Base-by-base conservation (phyloP, 2,888 invertebrate species). In the Unio pictorum region DNA sequence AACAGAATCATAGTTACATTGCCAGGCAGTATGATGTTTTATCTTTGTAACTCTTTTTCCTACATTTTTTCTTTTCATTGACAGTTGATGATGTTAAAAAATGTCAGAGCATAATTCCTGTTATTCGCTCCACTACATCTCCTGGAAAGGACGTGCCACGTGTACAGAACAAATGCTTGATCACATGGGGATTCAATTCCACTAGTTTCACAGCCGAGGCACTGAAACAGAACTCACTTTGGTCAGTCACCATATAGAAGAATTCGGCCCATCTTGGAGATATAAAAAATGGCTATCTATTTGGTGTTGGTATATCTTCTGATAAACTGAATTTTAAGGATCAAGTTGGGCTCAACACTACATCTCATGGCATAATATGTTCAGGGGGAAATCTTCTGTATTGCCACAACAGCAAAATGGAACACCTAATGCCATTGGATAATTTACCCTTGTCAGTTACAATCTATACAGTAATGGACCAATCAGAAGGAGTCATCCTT, bases 171-270 rank as follows among this genome's bases (percentile, higher is more conserved):
- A 86, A 86, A 66, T 84, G 81, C 67, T 78, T 88, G 11, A 86
- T 85, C 66, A 87, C 88, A 11, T 88, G 88, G 88, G 87, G 87
- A 1, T 87, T 87, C 67, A 85, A 82, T 73, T 87, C 86, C 18
- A 87, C 87, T 8, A 86, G 85, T n/a, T 88, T 87, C 67, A 87
- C 86, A 6, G 88, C 86, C 1, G 87, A 87, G 70, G 73, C 78
- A 4, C 70, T 88, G 23, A 61, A 71, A 7, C 66, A 67, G 20
- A 80, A 75, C 64, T 76, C 83, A 26, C 79, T 84, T 64, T 88
- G 87, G 88, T 83, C 86, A 0, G 83, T 88, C 26, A 84, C 85
- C 18, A 75, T 88, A 3, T 85, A 86, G 75, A 81, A 81, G 60
- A 88, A 88, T 75, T 74, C 81, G 23, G 81, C 80, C 67, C 85